phyloP scores from a whole-genome alignment of 2,888 invertebrate species.

The Drosophila engyochracea region DNA sequence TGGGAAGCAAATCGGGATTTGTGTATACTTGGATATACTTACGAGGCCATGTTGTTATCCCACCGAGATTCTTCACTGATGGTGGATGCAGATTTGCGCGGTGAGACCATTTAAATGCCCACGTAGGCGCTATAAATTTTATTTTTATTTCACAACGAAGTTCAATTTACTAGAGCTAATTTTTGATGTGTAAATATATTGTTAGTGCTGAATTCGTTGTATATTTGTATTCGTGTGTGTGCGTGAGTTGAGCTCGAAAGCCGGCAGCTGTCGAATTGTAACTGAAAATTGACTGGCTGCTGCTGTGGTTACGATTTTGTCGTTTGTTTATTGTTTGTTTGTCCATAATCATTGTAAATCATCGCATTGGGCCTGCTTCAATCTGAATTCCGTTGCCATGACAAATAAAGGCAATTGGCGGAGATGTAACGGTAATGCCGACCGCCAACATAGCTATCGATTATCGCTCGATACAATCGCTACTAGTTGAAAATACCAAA shows the following conservation, averaged over 20 bases:
- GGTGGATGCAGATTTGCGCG: conserved; percentile 84
- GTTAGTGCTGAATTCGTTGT: conserved; percentile 14
- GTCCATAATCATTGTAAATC: conserved; percentile 27
- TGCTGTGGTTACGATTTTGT: conserved; percentile 70
- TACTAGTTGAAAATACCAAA: conserved; percentile 17
- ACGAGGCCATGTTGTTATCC: conserved; percentile 77
- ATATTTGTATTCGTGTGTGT: conserved; percentile 20
- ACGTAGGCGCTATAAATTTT: conserved; percentile 16
- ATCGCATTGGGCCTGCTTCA: conserved; percentile 25
- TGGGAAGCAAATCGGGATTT: neutral
- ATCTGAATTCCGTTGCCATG: conserved; percentile 53
- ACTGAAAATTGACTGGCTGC: conserved; percentile 69
- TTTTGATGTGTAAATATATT: conserved; percentile 30
- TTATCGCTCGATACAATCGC: neutral
- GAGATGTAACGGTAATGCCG: conserved; percentile 30
- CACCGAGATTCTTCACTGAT: conserved; percentile 44
- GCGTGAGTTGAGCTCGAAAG: conserved; percentile 27
- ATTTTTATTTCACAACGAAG: conserved; percentile 7
- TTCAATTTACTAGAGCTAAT: conserved; percentile 13
- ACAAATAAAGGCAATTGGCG: conserved; percentile 6
- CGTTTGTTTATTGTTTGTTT: conserved; percentile 70
- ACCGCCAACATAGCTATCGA: conserved; percentile 12
- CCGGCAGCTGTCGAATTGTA: conserved; percentile 53
- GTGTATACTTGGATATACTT: conserved; percentile 51
- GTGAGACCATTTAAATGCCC: conserved; percentile 75